A percentile compares a stretch with the other conserved stretches of the same genome.
Evolutionary conservation across 1,140 invertebrate species (phyloP).

Genomic region (Sitobion miscanthi): DNA sequence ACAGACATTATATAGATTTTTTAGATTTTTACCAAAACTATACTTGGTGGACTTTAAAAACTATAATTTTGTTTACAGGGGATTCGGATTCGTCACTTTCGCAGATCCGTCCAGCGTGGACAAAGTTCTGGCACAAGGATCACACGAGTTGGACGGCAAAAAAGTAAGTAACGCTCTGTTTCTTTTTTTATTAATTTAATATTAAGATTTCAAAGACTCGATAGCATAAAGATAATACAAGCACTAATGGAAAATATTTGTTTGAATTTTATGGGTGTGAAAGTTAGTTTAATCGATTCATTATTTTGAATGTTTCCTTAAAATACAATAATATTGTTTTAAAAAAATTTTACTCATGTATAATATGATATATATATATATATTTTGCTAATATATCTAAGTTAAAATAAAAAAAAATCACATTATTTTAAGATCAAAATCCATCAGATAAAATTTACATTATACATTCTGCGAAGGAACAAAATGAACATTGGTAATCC

Average conservation of each 20-base stretch:
- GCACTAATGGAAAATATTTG: neutral
- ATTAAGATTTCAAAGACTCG: neutral
- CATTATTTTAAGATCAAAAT: neutral
- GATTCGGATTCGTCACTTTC: slow-evolving; percentile 97
- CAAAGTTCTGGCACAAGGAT: slow-evolving; percentile 91
- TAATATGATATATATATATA: neutral
- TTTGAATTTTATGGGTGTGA: neutral
- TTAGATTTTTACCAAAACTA: neutral
- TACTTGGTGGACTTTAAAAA: neutral
- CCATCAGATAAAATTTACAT: neutral
- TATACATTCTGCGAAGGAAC: neutral
- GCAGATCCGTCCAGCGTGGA: slow-evolving; percentile 91
- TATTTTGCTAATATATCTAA: neutral
- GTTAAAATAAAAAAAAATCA: neutral
- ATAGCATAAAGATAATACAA: neutral
- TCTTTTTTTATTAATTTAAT: neutral
- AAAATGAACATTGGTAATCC: neutral
- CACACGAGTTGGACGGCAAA: slow-evolving; percentile 94
- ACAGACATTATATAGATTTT: neutral
- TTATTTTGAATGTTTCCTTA: neutral
- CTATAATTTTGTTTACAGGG: slow-evolving; percentile 77
- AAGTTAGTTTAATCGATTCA: neutral
- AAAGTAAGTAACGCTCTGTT: slow-evolving; percentile 73
- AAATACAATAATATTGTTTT: neutral
- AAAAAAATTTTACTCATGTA: neutral